Evolutionary conservation across 2,113 vertebrate genomes (phyloP).

Genomic region (Typhlomys cinereus): DNA sequence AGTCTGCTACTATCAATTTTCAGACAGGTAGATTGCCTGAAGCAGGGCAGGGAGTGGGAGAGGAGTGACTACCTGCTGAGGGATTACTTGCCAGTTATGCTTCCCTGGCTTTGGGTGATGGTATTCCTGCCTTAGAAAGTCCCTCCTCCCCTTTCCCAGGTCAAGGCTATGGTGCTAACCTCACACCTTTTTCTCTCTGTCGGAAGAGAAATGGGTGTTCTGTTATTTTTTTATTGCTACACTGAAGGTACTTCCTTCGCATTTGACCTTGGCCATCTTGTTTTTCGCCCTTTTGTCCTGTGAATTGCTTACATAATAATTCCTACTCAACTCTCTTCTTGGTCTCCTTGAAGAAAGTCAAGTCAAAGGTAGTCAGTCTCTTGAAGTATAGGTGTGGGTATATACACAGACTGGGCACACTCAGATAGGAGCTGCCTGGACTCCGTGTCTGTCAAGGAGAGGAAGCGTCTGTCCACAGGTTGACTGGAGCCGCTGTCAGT

Average conservation of each 20-base stretch:
- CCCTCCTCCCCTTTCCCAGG: not conserved
- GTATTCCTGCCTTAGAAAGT: not conserved
- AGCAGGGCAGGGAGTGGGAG: accelerated
- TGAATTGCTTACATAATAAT: not conserved
- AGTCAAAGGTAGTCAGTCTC: not conserved
- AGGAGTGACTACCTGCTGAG: not conserved
- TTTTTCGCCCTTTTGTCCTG: not conserved
- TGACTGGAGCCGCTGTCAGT: accelerated
- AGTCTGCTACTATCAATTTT: not conserved
- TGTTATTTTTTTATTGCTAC: too few species aligned
- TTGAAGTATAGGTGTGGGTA: not conserved
- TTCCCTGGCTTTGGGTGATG: not conserved
- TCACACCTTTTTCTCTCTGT: not conserved
- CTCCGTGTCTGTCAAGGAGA: not conserved
- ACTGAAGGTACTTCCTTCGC: not conserved
- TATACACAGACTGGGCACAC: not conserved
- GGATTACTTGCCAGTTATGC: not conserved
- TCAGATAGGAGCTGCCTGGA: accelerated
- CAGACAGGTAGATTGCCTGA: not conserved
- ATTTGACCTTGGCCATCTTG: not conserved
- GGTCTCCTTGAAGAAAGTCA: not conserved
- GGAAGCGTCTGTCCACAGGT: not conserved
- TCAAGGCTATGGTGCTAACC: not conserved
- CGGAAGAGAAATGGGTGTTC: not conserved
- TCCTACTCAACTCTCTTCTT: not conserved